Evolutionary conservation across 2,797 vertebrate genomes (phyloP).

Genomic region (Onychomys leucogaster): DNA sequence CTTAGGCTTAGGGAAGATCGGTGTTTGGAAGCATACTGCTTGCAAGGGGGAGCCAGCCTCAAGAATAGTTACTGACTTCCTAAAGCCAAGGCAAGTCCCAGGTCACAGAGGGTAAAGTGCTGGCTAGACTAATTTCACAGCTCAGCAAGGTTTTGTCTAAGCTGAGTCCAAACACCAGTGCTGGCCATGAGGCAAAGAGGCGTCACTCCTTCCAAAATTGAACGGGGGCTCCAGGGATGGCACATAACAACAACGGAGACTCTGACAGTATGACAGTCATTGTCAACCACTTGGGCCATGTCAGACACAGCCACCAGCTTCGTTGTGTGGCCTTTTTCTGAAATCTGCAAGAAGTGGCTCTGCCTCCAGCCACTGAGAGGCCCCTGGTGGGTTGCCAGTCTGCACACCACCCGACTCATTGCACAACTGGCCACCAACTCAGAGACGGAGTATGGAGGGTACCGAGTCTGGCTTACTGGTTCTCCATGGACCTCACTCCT

Average conservation of each 20-base stretch:
- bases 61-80: not conserved
- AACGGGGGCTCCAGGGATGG: not conserved
- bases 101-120: not conserved
- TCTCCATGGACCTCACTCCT: not conserved
- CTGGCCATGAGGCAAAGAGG: not conserved
- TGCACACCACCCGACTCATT: not conserved
- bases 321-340: not conserved
- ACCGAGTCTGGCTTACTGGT: not conserved
- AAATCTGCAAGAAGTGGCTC: not conserved
- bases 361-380: not conserved
- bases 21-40: not conserved
- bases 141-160: accelerated
- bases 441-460: not conserved
- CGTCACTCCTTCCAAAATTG: not conserved
- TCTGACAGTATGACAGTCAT: no score
- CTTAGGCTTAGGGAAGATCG: not conserved
- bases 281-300: no score
- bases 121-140: not conserved
- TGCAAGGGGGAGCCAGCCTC: not conserved
- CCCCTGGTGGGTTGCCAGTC: not conserved
- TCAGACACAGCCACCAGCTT: not conserved
- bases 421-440: not conserved
- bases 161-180: not conserved
- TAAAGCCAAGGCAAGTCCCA: not conserved
- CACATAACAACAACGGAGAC: no score